Evolutionary conservation across 2,888 invertebrate genomes (phyloP).

Genomic region (Digitonthophagus gazella): DNA sequence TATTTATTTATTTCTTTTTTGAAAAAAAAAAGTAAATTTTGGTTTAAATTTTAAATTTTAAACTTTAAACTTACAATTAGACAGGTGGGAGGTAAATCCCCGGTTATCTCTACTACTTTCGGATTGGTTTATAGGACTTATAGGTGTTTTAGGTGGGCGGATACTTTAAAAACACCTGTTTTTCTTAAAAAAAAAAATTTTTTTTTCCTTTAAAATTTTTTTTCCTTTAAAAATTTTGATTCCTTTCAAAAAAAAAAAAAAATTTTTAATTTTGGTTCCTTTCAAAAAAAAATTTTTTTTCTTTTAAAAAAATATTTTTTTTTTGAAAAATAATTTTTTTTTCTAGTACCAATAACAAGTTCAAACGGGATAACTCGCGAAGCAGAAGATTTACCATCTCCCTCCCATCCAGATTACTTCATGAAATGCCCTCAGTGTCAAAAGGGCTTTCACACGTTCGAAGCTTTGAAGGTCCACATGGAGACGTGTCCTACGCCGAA

Average conservation of each 20-base stretch:
- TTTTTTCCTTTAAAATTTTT: too few relatives aligned
- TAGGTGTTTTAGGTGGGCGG: too few relatives aligned
- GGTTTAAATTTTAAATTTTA: too few relatives aligned
- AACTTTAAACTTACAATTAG: neutral
- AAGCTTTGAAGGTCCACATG: constrained; percentile 55
- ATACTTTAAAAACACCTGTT: too few relatives aligned
- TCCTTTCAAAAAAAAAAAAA: too few relatives aligned
- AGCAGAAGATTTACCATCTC: constrained; percentile 38
- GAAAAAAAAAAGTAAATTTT: too few relatives aligned
- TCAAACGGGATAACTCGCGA: constrained; percentile 32
- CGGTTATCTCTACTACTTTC: too few relatives aligned
- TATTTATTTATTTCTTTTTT: constrained; percentile 27
- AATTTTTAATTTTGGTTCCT: neutral
- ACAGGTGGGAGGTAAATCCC: neutral
- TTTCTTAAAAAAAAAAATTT: too few relatives aligned
- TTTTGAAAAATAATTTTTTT: constrained; percentile 28
- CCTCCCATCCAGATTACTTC: constrained; percentile 45
- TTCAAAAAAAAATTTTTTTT: neutral
- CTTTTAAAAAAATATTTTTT: neutral
- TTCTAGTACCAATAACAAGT: constrained; percentile 53
- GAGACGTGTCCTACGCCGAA: constrained; percentile 50
- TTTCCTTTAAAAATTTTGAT: too few relatives aligned
- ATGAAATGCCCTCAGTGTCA: constrained; percentile 56
- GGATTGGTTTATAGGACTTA: too few relatives aligned
- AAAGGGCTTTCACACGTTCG: constrained; percentile 52